Evolutionary conservation across 2,888 invertebrate species (phyloP), one percentile per base, ranked within the genome.

Genomic region (Eupithecia centaureata): DNA sequence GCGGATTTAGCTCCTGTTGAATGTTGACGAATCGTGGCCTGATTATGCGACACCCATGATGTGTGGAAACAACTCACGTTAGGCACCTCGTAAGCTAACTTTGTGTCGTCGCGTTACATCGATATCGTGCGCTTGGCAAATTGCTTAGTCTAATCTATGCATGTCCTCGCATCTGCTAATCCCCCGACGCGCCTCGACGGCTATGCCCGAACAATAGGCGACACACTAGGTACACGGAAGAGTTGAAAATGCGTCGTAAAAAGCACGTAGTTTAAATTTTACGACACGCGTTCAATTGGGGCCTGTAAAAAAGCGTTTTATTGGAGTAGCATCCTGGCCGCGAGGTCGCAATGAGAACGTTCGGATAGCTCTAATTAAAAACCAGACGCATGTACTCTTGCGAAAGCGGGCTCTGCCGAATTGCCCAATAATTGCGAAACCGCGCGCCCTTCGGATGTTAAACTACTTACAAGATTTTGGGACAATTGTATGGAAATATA

Each of bases 231-330:
- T 82, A 88, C 86, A 81, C 91, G 92, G 91, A 92, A 92, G 88
- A 88, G 80, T 88, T 86, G 85, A 88, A 57, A 89, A 87, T 82
- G 77, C 81, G 84, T 92, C 91, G 88, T 92, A 90, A 93, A 91
- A 90, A 91, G 83, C 84, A 86, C 86, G 85, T 89, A 89, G 88
- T 92, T 90, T 88, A 80, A 91, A 90, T 91, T 92, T 93, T 91
- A 92, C 89, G 84, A 84, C 86, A 79, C 79, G 82, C 84, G 86
- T 91, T 89, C 92, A 92, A 92, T 92, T 92, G 92, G 85, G 86
- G 91, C 85, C 84, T 88, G 90, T 92, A 92, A 92, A 92, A 89
- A 92, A 86, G 82, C 84, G 84, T 91, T 92, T 92, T 92, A 92
- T 92, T 91, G 87, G 83, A 87, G 86, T 82, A 86, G 88, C 89